Conservation (phyloP, 2,888 invertebrate genomes). For the Hanleya hanleyi region DNA sequence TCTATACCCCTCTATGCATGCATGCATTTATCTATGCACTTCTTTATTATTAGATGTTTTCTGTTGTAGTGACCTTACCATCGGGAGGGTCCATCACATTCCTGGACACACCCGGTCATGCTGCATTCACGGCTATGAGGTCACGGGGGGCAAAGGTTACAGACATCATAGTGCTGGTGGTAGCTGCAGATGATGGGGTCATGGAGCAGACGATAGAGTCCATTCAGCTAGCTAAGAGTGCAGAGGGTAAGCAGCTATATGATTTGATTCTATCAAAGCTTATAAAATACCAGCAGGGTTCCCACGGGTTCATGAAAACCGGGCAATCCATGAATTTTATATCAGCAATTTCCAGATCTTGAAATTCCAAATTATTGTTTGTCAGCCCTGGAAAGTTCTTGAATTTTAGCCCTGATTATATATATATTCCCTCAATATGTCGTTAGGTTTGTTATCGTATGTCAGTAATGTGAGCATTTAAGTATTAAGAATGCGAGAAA, state of each 20-base stretch:
- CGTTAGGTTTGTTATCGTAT: not conserved
- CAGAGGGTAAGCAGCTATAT: slow-evolving; percentile 61
- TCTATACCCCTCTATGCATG: no score
- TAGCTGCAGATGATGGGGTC: slow-evolving; percentile 99
- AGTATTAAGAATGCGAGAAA: no score
- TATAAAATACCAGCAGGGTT: not conserved
- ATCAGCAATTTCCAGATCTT: not conserved
- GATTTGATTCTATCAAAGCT: not conserved
- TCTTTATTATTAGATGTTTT: no score
- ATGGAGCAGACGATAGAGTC: slow-evolving; percentile 98
- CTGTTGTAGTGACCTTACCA: slow-evolving; percentile 78
- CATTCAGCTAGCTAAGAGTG: slow-evolving; percentile 81
- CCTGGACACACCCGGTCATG: slow-evolving; percentile 99
- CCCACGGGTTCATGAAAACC: not conserved
- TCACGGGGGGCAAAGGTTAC: slow-evolving; percentile 95
- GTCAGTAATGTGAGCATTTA: not conserved
- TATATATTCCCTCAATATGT: not conserved
- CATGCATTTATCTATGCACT: no score
- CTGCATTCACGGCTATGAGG: slow-evolving; percentile 96
- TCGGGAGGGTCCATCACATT: slow-evolving; percentile 90
- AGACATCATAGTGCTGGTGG: slow-evolving; percentile 91
- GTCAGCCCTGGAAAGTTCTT: no score
- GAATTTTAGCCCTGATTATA: not conserved
- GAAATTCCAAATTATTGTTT: no score
- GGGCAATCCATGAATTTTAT: not conserved